Conservation (phyloP, 2,797 vertebrate genomes). For the Scyliorhinus canicula region DNA sequence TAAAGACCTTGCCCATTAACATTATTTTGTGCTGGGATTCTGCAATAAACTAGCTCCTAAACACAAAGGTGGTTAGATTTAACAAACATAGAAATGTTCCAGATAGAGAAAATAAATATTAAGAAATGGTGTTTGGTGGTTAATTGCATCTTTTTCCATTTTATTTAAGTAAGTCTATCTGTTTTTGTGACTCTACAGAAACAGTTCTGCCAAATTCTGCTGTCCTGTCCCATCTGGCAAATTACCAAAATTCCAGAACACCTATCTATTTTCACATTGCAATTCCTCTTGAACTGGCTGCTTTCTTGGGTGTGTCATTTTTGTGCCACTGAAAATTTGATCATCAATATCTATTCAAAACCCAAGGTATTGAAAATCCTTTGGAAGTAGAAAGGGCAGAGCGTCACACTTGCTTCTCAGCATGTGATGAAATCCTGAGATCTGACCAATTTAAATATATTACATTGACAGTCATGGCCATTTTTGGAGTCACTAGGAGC, state of each 20-base stretch:
- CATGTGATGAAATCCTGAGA: neutral
- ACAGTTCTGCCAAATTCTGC: neutral
- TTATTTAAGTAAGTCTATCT: neutral
- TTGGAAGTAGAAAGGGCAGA: neutral
- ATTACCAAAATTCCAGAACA: neutral
- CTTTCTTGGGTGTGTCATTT: neutral
- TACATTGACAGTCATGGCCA: neutral
- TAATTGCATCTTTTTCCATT: neutral
- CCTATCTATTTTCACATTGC: neutral
- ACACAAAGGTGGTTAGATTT: neutral
- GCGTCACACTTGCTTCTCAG: neutral
- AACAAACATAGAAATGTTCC: neutral
- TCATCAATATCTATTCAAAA: neutral
- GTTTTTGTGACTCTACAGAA: neutral
- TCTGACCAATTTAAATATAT: neutral
- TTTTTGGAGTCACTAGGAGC: neutral
- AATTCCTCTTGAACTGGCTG: neutral
- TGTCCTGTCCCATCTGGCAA: neutral
- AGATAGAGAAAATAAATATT: neutral
- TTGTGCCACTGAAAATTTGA: neutral
- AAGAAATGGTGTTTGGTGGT: neutral
- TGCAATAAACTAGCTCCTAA: neutral
- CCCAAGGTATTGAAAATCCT: neutral
- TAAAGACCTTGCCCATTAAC: neutral
- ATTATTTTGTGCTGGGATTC: neutral